Evolutionary conservation across 2,113 vertebrate species (phyloP).

Genomic region (Vireo altiloquus): DNA sequence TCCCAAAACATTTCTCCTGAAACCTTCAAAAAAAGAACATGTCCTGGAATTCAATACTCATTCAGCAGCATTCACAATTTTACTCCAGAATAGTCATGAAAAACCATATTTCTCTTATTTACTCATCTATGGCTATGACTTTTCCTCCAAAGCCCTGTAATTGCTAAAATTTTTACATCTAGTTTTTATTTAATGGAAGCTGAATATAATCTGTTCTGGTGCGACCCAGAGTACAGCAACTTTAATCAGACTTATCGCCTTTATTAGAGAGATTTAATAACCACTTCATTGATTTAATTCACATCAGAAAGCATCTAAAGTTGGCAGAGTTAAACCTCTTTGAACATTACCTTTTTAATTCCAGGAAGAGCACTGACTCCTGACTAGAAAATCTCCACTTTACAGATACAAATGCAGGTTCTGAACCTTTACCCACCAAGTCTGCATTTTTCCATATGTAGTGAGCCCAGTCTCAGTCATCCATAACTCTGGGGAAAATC

Average conservation of each 20-base stretch:
- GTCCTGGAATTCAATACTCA: not conserved
- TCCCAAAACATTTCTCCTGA: not conserved
- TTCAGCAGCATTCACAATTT: not conserved
- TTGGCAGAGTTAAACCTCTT: not conserved
- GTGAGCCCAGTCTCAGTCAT: not conserved
- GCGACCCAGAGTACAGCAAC: not conserved
- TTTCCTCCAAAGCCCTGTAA: not conserved
- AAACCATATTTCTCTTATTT: not conserved
- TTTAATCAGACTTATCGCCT: not conserved
- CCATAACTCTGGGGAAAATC: not conserved
- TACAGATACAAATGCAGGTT: rapidly evolving
- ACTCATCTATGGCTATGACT: not conserved
- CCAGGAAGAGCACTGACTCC: not conserved
- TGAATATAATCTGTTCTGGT: not conserved
- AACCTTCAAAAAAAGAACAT: not conserved
- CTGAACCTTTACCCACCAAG: not conserved
- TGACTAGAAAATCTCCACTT: not conserved
- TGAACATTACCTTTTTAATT: not conserved
- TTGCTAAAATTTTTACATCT: not conserved
- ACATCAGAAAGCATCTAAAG: not conserved
- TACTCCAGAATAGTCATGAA: not conserved
- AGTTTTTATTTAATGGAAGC: not conserved
- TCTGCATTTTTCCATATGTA: not conserved
- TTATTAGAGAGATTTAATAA: slow-evolving; percentile 28
- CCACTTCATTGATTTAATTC: slow-evolving; percentile 30